These are phyloP conservation scores for Callipepla squamata DNA, from an alignment of 2,113 vertebrate species.

Conservation along the genomic window DNA sequence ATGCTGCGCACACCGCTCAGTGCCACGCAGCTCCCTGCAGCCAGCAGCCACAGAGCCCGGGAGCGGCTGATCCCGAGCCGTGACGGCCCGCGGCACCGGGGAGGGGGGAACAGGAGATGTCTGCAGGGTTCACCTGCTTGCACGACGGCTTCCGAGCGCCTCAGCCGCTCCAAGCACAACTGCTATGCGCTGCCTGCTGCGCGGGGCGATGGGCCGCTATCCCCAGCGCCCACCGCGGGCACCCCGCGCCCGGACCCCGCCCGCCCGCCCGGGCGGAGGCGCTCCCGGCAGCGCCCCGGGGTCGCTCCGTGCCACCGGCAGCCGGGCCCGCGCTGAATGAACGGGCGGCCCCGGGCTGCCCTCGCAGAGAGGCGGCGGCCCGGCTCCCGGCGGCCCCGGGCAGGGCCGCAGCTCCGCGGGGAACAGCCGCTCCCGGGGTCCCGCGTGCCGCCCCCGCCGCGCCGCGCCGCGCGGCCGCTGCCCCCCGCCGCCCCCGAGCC, in stretches of 20 bases:
- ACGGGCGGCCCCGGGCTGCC: too few relatives aligned
- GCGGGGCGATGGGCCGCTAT: accelerated
- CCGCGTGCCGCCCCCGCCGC: too few relatives aligned
- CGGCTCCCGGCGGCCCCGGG: too few relatives aligned
- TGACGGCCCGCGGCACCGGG: neutral
- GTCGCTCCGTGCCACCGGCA: too few relatives aligned
- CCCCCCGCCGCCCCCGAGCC: neutral
- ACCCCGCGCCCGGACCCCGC: too few relatives aligned
- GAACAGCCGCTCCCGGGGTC: neutral
- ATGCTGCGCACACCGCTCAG: neutral
- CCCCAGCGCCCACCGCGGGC: neutral
- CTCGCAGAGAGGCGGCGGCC: too few relatives aligned
- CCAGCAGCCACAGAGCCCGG: neutral
- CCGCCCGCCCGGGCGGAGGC: too few relatives aligned
- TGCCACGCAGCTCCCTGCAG: neutral
- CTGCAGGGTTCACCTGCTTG: neutral
- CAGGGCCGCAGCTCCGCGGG: too few relatives aligned
- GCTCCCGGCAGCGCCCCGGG: too few relatives aligned
- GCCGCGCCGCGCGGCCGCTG: neutral
- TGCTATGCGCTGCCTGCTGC: neutral
- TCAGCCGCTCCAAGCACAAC: neutral
- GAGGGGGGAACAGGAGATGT: neutral
- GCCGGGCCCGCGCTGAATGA: too few relatives aligned
- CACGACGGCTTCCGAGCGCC: neutral
- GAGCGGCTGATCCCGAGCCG: neutral